These are phyloP conservation scores for Acleris emargana DNA, from an alignment of 2,888 invertebrate species.

Conservation along the genomic window DNA sequence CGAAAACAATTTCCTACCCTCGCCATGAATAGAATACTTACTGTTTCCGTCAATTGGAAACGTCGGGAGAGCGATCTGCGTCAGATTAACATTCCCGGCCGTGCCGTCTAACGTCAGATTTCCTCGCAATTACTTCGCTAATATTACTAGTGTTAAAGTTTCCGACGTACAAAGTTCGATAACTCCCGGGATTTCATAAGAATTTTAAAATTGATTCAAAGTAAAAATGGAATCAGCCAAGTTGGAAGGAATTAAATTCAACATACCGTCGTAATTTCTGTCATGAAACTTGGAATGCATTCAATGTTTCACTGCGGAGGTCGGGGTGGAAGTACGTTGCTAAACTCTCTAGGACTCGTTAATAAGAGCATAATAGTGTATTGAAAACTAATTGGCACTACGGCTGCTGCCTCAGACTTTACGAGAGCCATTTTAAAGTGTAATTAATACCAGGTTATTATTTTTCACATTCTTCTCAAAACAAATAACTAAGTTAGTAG, in stretches of 20 bases:
- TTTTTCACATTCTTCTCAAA: not conserved
- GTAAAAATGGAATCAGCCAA: constrained; percentile 80
- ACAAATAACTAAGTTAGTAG: not conserved
- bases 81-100: constrained; percentile 25
- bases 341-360: constrained; percentile 18
- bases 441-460: not conserved
- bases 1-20: constrained; percentile 27
- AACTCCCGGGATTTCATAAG: constrained; percentile 73
- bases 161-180: constrained; percentile 70
- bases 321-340: constrained; percentile 22
- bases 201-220: constrained; percentile 81
- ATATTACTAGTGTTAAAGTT: constrained; percentile 77
- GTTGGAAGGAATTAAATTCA: constrained; percentile 76
- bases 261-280: constrained; percentile 71
- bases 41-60: constrained; percentile 17
- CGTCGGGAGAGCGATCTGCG: constrained; percentile 20
- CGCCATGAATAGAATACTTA: constrained; percentile 26
- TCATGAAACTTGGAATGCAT: constrained; percentile 66
- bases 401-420: constrained; percentile 17
- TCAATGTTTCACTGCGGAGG: constrained; percentile 28
- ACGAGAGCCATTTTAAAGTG: constrained; percentile 11
- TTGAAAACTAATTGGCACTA: constrained; percentile 27
- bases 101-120: constrained; percentile 53
- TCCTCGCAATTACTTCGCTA: constrained; percentile 66
- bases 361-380: constrained; percentile 23